Conservation (phyloP, 2,113 vertebrate species). For the Nycticryphes semicollaris region DNA sequence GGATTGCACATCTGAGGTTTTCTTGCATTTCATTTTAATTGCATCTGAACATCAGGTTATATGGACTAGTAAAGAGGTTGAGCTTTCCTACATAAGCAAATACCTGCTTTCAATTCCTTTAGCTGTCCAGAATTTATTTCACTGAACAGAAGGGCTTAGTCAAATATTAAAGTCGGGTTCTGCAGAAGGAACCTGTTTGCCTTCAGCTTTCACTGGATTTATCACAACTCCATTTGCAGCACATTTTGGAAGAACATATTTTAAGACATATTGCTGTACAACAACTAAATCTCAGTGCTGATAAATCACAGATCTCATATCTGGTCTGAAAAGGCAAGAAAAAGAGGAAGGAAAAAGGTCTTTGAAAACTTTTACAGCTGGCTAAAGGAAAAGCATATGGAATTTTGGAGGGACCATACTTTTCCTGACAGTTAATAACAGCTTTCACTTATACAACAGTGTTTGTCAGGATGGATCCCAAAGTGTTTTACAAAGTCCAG, state of each 20-base stretch:
- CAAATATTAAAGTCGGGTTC: neutral
- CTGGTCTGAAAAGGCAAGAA: conserved; percentile 3
- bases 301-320: conserved; percentile 47
- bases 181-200: conserved; percentile 25
- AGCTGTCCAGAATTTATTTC: neutral
- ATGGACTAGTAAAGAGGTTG: neutral
- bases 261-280: conserved; percentile 58
- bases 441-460: neutral
- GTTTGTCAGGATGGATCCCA: neutral
- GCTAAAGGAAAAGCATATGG: neutral
- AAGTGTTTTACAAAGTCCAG: neutral
- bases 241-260: conserved; percentile 61
- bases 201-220: conserved; percentile 37
- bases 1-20: neutral
- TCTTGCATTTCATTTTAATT: neutral
- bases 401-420: neutral
- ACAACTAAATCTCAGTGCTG: conserved; percentile 38
- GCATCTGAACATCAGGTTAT: neutral
- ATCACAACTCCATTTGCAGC: conserved; percentile 39
- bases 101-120: neutral
- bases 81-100: neutral
- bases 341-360: neutral
- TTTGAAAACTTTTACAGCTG: neutral
- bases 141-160: neutral
- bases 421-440: neutral